Percentiles rank a stretch among this genome's conserved stretches.
These are phyloP conservation scores for Brachionus plicatilis DNA, from an alignment of 1,140 invertebrate genomes.

Conservation along the genomic window DNA sequence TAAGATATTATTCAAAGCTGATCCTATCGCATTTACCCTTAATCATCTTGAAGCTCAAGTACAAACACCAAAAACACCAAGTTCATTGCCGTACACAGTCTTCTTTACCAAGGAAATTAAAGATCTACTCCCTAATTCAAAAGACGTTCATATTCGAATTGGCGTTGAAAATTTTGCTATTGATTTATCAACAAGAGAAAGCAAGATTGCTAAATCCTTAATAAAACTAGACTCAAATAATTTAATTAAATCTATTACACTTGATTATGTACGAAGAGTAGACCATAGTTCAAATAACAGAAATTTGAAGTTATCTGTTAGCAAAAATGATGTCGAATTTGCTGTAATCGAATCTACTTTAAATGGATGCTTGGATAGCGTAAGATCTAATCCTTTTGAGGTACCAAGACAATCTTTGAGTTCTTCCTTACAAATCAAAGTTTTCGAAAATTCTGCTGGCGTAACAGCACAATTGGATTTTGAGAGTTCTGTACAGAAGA, in stretches of 20 bases:
- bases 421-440: neutral
- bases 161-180: neutral
- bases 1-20: neutral
- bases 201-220: neutral
- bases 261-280: neutral
- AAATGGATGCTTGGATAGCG: neutral
- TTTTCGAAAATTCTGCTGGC: neutral
- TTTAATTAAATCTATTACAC: neutral
- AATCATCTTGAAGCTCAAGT: constrained; percentile 12
- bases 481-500: neutral
- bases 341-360: neutral
- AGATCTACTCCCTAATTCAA: neutral
- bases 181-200: neutral
- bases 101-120: neutral
- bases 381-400: neutral
- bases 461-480: neutral
- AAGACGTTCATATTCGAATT: neutral
- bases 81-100: neutral
- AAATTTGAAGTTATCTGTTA: neutral
- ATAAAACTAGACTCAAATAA: neutral
- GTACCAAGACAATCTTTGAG: constrained; percentile 3
- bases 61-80: neutral
- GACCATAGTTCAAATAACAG: neutral
- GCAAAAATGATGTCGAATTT: neutral
- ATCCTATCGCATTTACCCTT: neutral